A percentile compares a stretch with the other conserved stretches of the same genome.
These are phyloP conservation scores for Chelonus insularis DNA, from an alignment of 1,140 invertebrate species.

Conservation along the genomic window DNA sequence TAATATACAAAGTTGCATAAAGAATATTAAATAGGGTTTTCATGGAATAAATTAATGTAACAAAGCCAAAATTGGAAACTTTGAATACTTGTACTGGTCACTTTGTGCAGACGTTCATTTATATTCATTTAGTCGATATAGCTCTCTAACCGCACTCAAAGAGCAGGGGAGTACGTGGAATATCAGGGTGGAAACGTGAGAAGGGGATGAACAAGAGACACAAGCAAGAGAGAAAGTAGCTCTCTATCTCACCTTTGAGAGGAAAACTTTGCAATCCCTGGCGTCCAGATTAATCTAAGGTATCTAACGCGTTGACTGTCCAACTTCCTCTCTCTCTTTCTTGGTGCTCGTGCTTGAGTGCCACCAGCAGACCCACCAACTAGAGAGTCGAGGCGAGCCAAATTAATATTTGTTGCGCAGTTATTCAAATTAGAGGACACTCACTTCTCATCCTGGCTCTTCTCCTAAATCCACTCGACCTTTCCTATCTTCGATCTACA, in stretches of 20 bases:
- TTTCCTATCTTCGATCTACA: slow-evolving; percentile 7
- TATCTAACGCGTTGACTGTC: slow-evolving; percentile 24
- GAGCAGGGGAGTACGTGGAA: slow-evolving; percentile 3
- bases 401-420: slow-evolving; percentile 46
- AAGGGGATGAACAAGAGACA: slow-evolving; percentile 10
- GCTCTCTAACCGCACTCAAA: slow-evolving; percentile 1
- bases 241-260: slow-evolving; percentile 30
- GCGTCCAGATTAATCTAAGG: slow-evolving; percentile 44
- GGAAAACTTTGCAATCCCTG: slow-evolving; percentile 38
- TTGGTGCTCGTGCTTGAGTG: slow-evolving; percentile 4
- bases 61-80: slow-evolving; percentile 21
- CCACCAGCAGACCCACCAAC: background rate
- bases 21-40: background rate
- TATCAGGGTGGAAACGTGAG: background rate
- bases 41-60: background rate
- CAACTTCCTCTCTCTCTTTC: background rate
- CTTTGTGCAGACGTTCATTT: slow-evolving; percentile 34
- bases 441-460: background rate
- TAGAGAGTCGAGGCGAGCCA: slow-evolving; percentile 13
- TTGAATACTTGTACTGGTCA: slow-evolving; percentile 26
- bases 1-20: background rate
- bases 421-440: slow-evolving; percentile 43
- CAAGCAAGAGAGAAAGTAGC: slow-evolving; percentile 10
- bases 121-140: slow-evolving; percentile 40
- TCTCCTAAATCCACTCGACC: slow-evolving; percentile 13